Evolutionary conservation across 2,113 vertebrate species (phyloP), one percentile per base, ranked within the genome.

Genomic region (Malurus melanocephalus): DNA sequence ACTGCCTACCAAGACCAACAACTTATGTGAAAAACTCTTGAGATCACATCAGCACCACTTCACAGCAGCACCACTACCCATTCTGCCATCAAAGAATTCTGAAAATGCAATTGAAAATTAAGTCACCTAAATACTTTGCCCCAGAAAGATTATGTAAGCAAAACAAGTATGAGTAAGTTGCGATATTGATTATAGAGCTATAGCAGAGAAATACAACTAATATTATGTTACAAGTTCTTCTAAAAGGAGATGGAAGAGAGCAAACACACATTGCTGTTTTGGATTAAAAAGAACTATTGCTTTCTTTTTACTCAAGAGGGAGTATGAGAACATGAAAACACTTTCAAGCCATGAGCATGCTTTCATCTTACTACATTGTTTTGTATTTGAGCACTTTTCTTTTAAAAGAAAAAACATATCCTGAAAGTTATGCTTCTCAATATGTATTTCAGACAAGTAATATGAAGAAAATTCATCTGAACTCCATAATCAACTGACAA

Each of bases 291-390:
- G 15, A 86, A 62, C 17, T 14, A 72, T 4, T 65, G 23, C 73
- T 81, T 87, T 56, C 38, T 57, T 88, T 86, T 76, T 56, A 85
- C 57, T 79, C 74, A 78, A 87, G 84, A 90, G 66, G 80, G 66
- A 94, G 80, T 68, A 76, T 0, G 0, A 94, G 84, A 88, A 85
- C 59, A 65, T 5, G 14, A 75, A 88, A 84, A 93, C 5, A 78
- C 33, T 73, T 93, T 33, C 17, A 79, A 81, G 53, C 43, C 49
- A 52, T 0, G 8, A 23, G 35, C 19, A 67, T 5, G 9, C 26
- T 87, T 92, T 61, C 78, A 93, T 19, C 16, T 10, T 59, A 48
- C 43, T 46, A 45, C 7, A 16, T 0, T 46, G 21, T 46, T 80
- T 66, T 74, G 33, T 27, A 46, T 68, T 73, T 57, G 23, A 1